A percentile compares a stretch with the other conserved stretches of the same genome.
Conservation (phyloP, 53 echinoderm and acorn worm genomes). For the Mesocentrotus franciscanus region DNA sequence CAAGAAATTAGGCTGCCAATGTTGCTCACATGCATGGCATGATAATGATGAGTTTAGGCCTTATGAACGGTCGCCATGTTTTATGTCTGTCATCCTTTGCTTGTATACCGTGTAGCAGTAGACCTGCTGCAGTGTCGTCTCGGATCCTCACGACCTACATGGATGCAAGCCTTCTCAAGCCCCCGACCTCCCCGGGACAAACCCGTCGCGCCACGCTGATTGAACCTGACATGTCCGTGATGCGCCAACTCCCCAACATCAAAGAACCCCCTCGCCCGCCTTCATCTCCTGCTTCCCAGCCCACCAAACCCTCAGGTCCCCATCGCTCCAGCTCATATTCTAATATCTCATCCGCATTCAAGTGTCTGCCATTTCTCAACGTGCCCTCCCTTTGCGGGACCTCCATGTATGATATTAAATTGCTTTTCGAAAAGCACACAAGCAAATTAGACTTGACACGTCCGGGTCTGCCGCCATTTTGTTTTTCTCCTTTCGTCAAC, state of each 20-base stretch:
- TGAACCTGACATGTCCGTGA: constrained; percentile 56
- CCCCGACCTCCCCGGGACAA: constrained; percentile 43
- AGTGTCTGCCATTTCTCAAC: constrained; percentile 17
- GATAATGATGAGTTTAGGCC: not conserved
- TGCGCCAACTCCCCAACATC: constrained; percentile 57
- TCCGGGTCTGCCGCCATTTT: constrained; percentile 56
- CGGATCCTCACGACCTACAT: constrained; percentile 52
- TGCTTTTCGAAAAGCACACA: constrained; percentile 69
- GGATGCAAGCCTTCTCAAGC: constrained; percentile 49
- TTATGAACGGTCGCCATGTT: not conserved
- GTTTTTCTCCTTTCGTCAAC: constrained; percentile 50
- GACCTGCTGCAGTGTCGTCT: constrained; percentile 52
- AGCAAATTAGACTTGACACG: constrained; percentile 66
- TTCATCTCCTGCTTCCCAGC: not conserved
- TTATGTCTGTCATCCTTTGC: not conserved
- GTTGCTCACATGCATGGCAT: too few species aligned
- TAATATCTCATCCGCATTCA: not conserved
- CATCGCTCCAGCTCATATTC: not conserved
- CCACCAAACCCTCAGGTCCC: not conserved
- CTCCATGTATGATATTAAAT: constrained; percentile 68
- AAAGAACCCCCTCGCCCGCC: constrained; percentile 51
- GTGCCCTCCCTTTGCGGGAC: constrained; percentile 54
- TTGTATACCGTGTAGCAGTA: constrained; percentile 26
- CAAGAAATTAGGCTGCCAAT: too few species aligned
- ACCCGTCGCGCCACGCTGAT: constrained; percentile 34